These are phyloP conservation scores for Turritopsis rubra DNA, from an alignment of 30 jellyfish, hydroid and myxozoan species.

Conservation along the genomic window DNA sequence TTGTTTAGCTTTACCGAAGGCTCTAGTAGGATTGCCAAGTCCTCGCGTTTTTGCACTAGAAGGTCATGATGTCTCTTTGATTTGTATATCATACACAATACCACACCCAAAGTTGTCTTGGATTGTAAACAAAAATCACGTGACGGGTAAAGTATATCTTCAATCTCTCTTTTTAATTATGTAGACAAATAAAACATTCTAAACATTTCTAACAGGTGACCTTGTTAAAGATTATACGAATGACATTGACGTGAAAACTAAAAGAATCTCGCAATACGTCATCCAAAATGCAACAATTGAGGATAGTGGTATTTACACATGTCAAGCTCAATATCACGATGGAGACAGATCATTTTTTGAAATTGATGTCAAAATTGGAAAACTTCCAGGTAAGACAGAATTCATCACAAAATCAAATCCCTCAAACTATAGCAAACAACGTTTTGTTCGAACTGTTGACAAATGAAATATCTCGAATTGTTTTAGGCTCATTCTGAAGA, in stretches of 20 bases:
- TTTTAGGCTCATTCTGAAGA: too few relatives aligned
- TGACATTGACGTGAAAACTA: not conserved
- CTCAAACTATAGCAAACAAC: too few relatives aligned
- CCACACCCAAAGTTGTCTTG: constrained; percentile 3
- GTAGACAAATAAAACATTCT: too few relatives aligned
- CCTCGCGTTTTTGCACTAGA: not conserved
- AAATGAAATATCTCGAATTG: too few relatives aligned
- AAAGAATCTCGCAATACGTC: not conserved
- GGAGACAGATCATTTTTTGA: not conserved
- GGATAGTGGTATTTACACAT: not conserved
- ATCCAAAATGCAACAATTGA: not conserved
- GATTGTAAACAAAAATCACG: not conserved
- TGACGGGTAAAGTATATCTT: not conserved
- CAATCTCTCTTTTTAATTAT: too few relatives aligned
- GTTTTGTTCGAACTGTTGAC: too few relatives aligned
- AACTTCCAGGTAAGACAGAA: not conserved
- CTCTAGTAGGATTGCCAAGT: constrained; percentile 9
- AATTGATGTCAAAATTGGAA: not conserved
- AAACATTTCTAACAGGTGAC: too few relatives aligned
- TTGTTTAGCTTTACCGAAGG: not conserved
- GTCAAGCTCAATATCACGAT: not conserved
- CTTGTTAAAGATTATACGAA: not conserved
- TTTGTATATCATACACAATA: not conserved
- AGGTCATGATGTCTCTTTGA: not conserved
- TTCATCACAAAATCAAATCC: too few relatives aligned